Evolutionary conservation across 2,797 vertebrate genomes (phyloP), one percentile per base, ranked within the genome.

Genomic region (Lithobates sylvaticus): DNA sequence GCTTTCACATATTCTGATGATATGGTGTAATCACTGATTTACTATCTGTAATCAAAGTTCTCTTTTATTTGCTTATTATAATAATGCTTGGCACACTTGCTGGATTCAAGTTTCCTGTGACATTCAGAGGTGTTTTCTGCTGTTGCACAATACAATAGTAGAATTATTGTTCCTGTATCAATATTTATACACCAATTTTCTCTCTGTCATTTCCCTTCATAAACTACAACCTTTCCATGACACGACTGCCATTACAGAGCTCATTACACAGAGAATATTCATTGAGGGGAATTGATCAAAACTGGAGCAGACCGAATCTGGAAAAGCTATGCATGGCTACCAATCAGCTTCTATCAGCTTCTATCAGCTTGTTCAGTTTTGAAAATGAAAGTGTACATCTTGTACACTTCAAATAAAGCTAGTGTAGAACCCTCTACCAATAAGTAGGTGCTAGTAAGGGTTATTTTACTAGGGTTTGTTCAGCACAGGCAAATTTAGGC

Each of bases 91-190:
- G 68, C 65, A 15, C 44, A 50, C 1, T 50, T 54, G 42, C 21
- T 61, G n/a, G 42, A 23, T n/a, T 27, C 27, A 58, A 32, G 36
- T 10, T 44, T 67, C 36, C 65, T 10, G n/a, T 86, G 32, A 80
- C 77, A 76, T 74, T 85, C 27, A 54, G 15, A 68, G 65, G 70
- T 78, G n/a, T 79, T 85, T 73, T 80, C 26, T 32, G 18, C 4
- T 39, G 76, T 85, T 85, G 36, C 64, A 50, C 77, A 80, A 80
- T 50, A 42, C 32, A 39, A 26, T 50, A 44, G 71, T 75, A 58
- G 10, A 75, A 75, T 68, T 39, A 75, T 42, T 50, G 36, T 73
- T 64, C 76, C 32, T 76, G 64, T 36, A 50, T 77, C 36, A 65
- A 77, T 72, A 76, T 47, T 64, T 65, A 72, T 65, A 70, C 44